Base-by-base conservation (phyloP, 2,797 vertebrate genomes). In the Helostoma temminkii region DNA sequence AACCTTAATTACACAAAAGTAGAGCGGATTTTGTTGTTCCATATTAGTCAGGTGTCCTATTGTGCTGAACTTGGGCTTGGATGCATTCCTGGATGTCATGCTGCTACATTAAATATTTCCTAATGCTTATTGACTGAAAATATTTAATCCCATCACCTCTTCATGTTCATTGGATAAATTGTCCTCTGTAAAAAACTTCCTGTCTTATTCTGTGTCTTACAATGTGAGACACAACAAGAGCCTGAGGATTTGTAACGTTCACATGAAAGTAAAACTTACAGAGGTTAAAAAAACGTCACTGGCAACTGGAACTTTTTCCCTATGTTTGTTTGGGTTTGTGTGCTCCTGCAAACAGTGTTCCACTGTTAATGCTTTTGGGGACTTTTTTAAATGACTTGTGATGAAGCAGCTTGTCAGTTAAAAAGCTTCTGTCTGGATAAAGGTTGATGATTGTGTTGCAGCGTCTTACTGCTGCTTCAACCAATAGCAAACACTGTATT, bases 151-250 rank as follows among this genome's bases (percentile, higher is more conserved):
- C 64, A 69, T 89, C 79, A 89, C 32, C 45, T 46, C 67, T 22
- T 74, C 55, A 60, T 71, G 78, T 50, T 82, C 43, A 87, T 86
- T 81, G 74, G 68, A 72, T 71, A 84, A 82, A 84, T 85, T 77
- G 67, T 71, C 7, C 65, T 18, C 15, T 26, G 42, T 69, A 22
- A 67, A n/a, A 65, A 28, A 74, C 66, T 61, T 86, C 74, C 75
- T 65, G 71, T 57, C 26, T 66, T 48, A 65, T 73, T 39, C 26
- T 36, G 19, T 50, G 69, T 39, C 34, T 55, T 72, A 16, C 76
- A 66, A 73, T 59, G 60, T 50, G 82, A 80, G 39, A 62, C 57
- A 41, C 73, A 54, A 74, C 61, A 58, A 16, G 26, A 63, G 28
- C n/a, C 32, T 22, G 4, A 2, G 46, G 34, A 54, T 68, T 28